Conservation (phyloP, 2,888 invertebrate species). For the Rhogogaster chlorosoma region DNA sequence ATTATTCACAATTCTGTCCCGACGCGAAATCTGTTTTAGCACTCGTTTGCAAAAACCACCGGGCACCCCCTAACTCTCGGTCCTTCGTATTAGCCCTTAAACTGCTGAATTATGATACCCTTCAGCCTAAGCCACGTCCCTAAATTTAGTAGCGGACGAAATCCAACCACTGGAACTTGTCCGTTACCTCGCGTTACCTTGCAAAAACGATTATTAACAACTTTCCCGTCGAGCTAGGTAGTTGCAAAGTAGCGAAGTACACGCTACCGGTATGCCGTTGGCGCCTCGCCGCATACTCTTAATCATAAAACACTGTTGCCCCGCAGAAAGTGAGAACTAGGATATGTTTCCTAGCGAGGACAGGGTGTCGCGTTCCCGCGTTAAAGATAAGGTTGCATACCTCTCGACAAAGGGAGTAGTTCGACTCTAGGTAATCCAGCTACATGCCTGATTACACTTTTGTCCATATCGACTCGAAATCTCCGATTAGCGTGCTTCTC, state of each 20-base stretch:
- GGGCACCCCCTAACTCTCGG: background rate
- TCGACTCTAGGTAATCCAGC: background rate
- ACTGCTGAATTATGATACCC: constrained; percentile 45
- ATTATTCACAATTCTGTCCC: constrained; percentile 45
- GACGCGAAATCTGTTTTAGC: constrained; percentile 45
- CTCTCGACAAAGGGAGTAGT: background rate
- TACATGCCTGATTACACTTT: background rate
- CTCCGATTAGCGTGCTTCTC: background rate
- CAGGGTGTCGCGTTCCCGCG: constrained; percentile 2
- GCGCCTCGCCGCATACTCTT: background rate
- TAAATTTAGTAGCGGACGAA: constrained; percentile 17
- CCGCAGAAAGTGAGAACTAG: background rate
- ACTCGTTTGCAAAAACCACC: constrained; percentile 41
- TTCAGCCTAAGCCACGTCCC: constrained; percentile 27
- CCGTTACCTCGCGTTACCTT: background rate
- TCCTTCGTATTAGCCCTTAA: constrained; percentile 44
- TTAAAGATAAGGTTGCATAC: background rate
- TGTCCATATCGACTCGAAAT: background rate
- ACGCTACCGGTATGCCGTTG: background rate
- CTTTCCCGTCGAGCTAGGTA: background rate
- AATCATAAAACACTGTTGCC: background rate
- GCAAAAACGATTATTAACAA: constrained; percentile 15
- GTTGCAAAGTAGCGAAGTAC: background rate
- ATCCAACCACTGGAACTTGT: constrained; percentile 22
- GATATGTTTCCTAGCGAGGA: background rate